A percentile compares a stretch with the other conserved stretches of the same genome.
phyloP scores from a whole-genome alignment of 2,113 vertebrate genomes.

The Xenopus laevis region DNA sequence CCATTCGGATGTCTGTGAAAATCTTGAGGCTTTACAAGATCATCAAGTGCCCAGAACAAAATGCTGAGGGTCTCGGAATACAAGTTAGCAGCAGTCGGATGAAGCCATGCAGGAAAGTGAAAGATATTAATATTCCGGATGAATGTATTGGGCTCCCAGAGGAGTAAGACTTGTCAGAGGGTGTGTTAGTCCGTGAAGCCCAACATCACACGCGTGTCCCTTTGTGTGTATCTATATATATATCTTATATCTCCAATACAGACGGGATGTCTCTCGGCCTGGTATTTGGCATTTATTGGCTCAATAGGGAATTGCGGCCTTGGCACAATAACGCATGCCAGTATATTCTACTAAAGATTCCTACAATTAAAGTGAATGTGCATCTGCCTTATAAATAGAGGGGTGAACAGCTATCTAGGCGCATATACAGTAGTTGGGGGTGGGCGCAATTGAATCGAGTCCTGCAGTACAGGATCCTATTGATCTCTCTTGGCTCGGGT shows the following conservation, averaged over 20 bases:
- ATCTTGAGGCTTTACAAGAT: constrained; percentile 14
- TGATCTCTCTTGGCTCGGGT: neutral
- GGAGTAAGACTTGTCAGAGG: neutral
- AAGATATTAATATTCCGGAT: constrained; percentile 12
- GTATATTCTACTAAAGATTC: too few relatives aligned
- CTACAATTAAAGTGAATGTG: too few relatives aligned
- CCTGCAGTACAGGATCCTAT: neutral
- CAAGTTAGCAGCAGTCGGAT: neutral
- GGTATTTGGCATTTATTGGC: too few relatives aligned
- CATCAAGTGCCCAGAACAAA: constrained; percentile 1
- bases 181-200: neutral
- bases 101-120: neutral
- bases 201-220: neutral
- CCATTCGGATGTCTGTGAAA: constrained; percentile 2
- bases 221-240: neutral
- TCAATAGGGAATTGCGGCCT: too few relatives aligned
- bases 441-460: too few relatives aligned
- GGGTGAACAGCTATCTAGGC: too few relatives aligned
- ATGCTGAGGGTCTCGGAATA: neutral
- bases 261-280: too few relatives aligned
- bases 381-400: too few relatives aligned
- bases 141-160: constrained; percentile 10
- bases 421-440: too few relatives aligned
- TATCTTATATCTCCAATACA: too few relatives aligned
- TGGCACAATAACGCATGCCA: too few relatives aligned